Evolutionary conservation across 2,113 vertebrate species (phyloP), one percentile per base, ranked within the genome.

Genomic region (Alligator sinensis): DNA sequence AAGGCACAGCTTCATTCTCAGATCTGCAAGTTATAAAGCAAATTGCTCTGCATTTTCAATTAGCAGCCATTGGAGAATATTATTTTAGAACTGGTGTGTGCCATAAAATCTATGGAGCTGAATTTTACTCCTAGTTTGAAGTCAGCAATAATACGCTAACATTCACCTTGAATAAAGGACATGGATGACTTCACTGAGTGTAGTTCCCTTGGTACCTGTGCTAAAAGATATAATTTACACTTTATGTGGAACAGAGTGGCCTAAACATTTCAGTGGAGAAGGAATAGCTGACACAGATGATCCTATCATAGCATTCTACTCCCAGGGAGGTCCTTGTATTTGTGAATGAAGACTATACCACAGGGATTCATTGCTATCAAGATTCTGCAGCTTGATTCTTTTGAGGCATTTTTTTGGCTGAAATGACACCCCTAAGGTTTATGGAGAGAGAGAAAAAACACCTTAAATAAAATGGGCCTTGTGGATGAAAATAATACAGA

Each of bases 301-400:
- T 13, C 57, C 38, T 59, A 25, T 18, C 61, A 34, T 13, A 59
- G 22, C 24, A 61, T 55, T 59, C 18, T 68, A 27, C 60, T 82
- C 74, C 18, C 57, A 21, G 61, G 0, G 0, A 82, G 17, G 58
- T 2, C 25, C 1, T 3, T 13, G 2, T 18, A 77, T 38, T 77
- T 86, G 64, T 4, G 74, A 91, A 78, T 55, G 38, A 85, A 63
- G 30, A 55, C 3, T 76, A 3, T 14, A 63, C 10, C 58, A 18
- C 16, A 89, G 22, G 9, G 1, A 77, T 82, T 86, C 2, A 5
- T 4, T 60, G 7, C 38, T 77, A 57, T 21, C 25, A 57, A 22
- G 28, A 75, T 78, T 77, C 58, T 54, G 28, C 1, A 80, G 55
- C 18, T 87, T 17, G 85, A 78, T 9, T 4, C 9, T 54, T 27